Percentiles rank a stretch among this genome's conserved stretches.
phyloP scores from a whole-genome alignment of 2,888 invertebrate genomes.

The Pycnomerus fuliginosus region DNA sequence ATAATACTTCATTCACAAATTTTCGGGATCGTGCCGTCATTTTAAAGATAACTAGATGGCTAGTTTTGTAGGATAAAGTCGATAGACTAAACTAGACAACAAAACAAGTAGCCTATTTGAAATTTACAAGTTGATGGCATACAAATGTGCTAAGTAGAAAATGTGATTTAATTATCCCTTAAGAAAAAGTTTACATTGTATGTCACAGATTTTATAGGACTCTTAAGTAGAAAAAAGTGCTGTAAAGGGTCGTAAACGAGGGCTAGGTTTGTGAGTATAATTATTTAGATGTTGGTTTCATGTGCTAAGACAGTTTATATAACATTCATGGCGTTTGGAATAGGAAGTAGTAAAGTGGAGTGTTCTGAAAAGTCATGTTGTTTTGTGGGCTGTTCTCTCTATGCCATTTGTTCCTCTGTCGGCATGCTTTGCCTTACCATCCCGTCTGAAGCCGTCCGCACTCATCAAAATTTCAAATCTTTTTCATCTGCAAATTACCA shows the following conservation, averaged over 20 bases:
- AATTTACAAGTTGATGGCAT: constrained; percentile 13
- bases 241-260: constrained; percentile 19
- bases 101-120: too few relatives aligned
- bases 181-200: constrained; percentile 20
- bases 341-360: constrained; percentile 22
- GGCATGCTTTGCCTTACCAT: constrained; percentile 17
- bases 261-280: constrained; percentile 25
- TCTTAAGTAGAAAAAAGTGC: constrained; percentile 21
- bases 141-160: constrained; percentile 17
- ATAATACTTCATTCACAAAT: constrained; percentile 11
- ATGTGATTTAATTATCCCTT: constrained; percentile 20
- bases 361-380: constrained; percentile 28
- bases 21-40: constrained; percentile 1
- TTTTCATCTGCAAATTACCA: constrained; percentile 5
- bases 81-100: too few relatives aligned
- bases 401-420: constrained; percentile 23
- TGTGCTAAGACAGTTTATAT: constrained; percentile 31
- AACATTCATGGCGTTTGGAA: constrained; percentile 29
- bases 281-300: constrained; percentile 32
- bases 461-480: constrained; percentile 7
- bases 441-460: constrained; percentile 6
- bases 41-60: background rate
- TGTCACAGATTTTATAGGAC: constrained; percentile 19
- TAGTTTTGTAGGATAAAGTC: too few relatives aligned
- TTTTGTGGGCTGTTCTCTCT: constrained; percentile 17